A percentile compares a stretch with the other conserved stretches of the same genome.
Conservation (phyloP, 2,888 invertebrate species). For the Drosophila mayaguana region DNA sequence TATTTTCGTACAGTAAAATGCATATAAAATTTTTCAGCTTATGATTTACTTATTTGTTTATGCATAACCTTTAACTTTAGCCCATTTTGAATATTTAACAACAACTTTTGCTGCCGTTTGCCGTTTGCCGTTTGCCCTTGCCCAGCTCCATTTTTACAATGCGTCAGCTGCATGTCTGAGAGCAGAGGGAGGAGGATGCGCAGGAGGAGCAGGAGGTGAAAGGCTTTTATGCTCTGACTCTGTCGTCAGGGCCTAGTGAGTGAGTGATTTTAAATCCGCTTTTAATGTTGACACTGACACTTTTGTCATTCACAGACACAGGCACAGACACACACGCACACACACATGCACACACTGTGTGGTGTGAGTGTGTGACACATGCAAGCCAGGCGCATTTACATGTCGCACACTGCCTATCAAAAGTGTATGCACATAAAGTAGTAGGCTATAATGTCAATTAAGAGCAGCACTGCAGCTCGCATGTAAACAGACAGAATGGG, state of each 20-base stretch:
- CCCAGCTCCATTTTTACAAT: background rate
- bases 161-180: constrained; percentile 12
- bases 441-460: constrained; percentile 83
- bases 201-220: constrained; percentile 45
- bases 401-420: constrained; percentile 62
- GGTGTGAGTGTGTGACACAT: constrained; percentile 50
- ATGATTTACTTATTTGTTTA: constrained; percentile 1
- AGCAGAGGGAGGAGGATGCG: background rate
- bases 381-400: constrained; percentile 76
- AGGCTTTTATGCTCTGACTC: constrained; percentile 71
- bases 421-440: constrained; percentile 77
- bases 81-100: constrained; percentile 39
- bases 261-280: constrained; percentile 84
- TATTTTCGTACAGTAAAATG: background rate
- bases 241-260: constrained; percentile 48
- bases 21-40: background rate
- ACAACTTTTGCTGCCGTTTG: constrained; percentile 28
- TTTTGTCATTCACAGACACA: constrained; percentile 70
- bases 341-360: background rate
- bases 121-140: background rate
- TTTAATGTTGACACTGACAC: constrained; percentile 84
- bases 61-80: constrained; percentile 35
- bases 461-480: constrained; percentile 51
- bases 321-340: constrained; percentile 10
- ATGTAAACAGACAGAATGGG: constrained; percentile 11